Base-by-base conservation (phyloP, 2,797 vertebrate genomes). In the Sebastes goodei region DNA sequence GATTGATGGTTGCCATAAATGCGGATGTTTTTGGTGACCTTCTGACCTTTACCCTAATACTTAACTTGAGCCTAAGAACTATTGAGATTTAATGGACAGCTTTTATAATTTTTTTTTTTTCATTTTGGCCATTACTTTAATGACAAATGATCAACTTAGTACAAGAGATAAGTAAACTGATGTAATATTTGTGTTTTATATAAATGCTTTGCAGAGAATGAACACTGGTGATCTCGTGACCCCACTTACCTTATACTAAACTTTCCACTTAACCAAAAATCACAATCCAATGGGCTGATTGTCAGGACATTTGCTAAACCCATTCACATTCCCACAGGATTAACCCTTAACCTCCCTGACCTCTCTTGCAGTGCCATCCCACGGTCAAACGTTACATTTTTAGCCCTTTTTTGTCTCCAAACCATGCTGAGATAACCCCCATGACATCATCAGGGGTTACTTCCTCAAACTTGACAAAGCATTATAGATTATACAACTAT, bases 221-320 rank as follows among this genome's bases (percentile, higher is more conserved):
- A 49, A 55, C 29, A 32, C 27, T 21, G 42, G 11, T 30, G 11
- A 67, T 30, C 20, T 30, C 3, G 20, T n/a, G 27, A 27, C 42
- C 10, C 17, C 25, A 32, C 38, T 32, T 32, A 55, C 66, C 2
- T 0, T 56, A 6, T 17, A 27, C 15, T 30, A 33, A n/a, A 27
- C 49, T 27, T 27, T 63, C 14, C 6, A 52, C 20, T 12, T 29
- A 21, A 20, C n/a, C 9, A 20, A 17, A 63, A 38, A 70, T 38
- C 6, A 32, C 32, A 61, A n/a, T 70, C 32, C 23, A 20, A 71
- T 25, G 17, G 30, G 11, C 30, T 64, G 49, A 55, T 30, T 69
- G 23, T 70, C 32, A 53, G 23, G 66, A 69, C 5, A 62, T 55
- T 62, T 35, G 60, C 64, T 61, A n/a, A 71, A 78, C 32, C 55